A percentile compares a stretch with the other conserved stretches of the same genome.
Conservation (phyloP, 2,113 vertebrate species). For the Dascyllus trimaculatus region DNA sequence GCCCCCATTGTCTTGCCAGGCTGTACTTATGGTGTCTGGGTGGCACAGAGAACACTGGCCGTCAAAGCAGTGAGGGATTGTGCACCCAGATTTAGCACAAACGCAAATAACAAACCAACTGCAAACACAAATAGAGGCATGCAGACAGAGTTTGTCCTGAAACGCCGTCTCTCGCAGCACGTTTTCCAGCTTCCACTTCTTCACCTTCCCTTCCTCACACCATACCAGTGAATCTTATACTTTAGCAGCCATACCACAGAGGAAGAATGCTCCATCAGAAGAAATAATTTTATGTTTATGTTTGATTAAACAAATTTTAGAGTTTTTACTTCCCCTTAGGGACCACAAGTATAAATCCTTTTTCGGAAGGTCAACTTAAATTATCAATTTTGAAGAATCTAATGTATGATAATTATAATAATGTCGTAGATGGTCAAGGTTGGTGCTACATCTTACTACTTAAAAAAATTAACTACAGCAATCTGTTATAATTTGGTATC, state of each 20-base stretch:
- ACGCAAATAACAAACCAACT: conserved; percentile 70
- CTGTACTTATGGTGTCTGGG: conserved; percentile 77
- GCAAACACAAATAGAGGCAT: conserved; percentile 55
- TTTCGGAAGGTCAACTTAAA: background rate
- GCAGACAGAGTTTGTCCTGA: conserved; percentile 55
- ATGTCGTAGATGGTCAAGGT: background rate
- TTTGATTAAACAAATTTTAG: background rate
- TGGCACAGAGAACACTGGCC: conserved; percentile 74
- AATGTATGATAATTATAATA: background rate
- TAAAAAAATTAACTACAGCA: background rate
- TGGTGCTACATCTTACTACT: background rate
- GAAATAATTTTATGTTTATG: no score
- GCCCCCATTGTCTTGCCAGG: conserved; percentile 68
- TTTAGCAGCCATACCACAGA: background rate
- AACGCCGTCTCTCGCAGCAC: conserved; percentile 20
- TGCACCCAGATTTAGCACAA: conserved; percentile 76
- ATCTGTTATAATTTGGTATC: background rate
- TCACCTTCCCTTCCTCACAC: background rate
- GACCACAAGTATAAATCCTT: no score
- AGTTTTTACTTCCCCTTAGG: background rate
- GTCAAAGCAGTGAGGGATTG: conserved; percentile 75
- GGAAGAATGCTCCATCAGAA: background rate
- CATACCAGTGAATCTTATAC: background rate
- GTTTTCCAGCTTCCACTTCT: conserved; percentile 36
- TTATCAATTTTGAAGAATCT: background rate